Percentiles rank a stretch among this genome's conserved stretches.
phyloP scores from a whole-genome alignment of 2,888 invertebrate species.

The Rhagonycha lutea region DNA sequence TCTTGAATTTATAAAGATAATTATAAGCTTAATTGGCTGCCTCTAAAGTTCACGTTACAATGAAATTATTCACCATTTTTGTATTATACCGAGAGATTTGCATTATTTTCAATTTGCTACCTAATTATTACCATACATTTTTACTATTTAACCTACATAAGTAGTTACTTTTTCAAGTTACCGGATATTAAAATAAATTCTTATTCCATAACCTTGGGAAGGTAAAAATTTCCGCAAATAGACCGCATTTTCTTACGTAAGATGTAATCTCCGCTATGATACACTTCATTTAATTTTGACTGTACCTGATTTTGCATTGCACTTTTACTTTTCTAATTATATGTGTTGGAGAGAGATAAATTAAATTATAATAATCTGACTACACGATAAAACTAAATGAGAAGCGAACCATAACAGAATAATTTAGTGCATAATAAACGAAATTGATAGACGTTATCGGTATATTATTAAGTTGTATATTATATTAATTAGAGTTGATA shows the following conservation, averaged over 20 bases:
- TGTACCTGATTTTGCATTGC: slow-evolving; percentile 2
- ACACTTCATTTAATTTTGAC: slow-evolving; percentile 26
- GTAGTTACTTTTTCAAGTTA: slow-evolving; percentile 1
- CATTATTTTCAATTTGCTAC: not conserved
- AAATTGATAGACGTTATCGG: slow-evolving; percentile 9
- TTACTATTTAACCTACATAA: slow-evolving; percentile 21
- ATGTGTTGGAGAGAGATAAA: not conserved
- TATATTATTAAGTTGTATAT: not conserved
- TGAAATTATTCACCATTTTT: not conserved
- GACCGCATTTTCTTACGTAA: slow-evolving; percentile 36
- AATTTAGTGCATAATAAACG: slow-evolving; percentile 22
- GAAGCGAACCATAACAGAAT: slow-evolving; percentile 33
- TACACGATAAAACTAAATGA: slow-evolving; percentile 32
- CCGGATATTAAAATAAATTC: slow-evolving; percentile 22
- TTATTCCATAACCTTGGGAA: slow-evolving; percentile 30
- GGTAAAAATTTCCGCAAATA: slow-evolving; percentile 36
- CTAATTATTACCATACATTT: slow-evolving; percentile 18
- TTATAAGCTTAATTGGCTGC: not conserved
- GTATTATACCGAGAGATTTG: not conserved
- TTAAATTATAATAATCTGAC: not conserved
- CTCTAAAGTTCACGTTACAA: not conserved
- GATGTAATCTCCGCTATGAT: slow-evolving; percentile 26
- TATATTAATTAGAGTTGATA: not conserved
- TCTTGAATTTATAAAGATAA: not conserved
- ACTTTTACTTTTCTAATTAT: slow-evolving; percentile 14